These are phyloP conservation scores for Caenorhabditis inopinata DNA, from an alignment of 1,140 invertebrate species.

Conservation along the genomic window DNA sequence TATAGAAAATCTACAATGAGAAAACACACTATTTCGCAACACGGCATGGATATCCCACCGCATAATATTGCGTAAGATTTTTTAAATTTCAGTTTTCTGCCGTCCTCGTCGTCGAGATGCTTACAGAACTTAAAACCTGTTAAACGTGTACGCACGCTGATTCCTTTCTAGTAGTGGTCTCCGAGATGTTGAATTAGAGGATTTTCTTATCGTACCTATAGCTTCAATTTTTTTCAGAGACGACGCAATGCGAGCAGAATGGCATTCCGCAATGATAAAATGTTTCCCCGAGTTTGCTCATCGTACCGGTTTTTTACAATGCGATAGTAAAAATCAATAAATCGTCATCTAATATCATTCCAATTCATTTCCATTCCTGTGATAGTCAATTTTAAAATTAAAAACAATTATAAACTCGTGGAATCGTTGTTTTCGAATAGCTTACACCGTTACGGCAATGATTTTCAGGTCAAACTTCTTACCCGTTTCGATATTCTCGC, in stretches of 20 bases:
- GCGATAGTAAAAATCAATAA: neutral
- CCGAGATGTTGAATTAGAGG: too few relatives aligned
- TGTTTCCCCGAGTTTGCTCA: slow-evolving; percentile 43
- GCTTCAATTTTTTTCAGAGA: neutral
- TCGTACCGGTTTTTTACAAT: slow-evolving; percentile 29
- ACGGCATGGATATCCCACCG: slow-evolving; percentile 31
- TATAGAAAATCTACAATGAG: slow-evolving; percentile 39
- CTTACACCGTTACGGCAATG: too few relatives aligned
- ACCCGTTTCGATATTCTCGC: too few relatives aligned
- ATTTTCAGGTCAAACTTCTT: too few relatives aligned
- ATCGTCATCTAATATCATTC: neutral
- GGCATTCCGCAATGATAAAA: slow-evolving; percentile 31
- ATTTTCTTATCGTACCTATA: too few relatives aligned
- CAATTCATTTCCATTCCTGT: neutral
- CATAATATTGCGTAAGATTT: slow-evolving; percentile 24
- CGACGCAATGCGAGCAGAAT: slow-evolving; percentile 24
- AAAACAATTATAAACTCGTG: neutral
- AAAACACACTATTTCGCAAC: slow-evolving; percentile 28
- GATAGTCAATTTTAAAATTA: neutral
- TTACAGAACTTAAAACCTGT: too few relatives aligned
- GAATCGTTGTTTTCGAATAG: too few relatives aligned
- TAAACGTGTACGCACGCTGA: too few relatives aligned
- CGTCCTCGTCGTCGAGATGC: too few relatives aligned
- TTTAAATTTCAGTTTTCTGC: too few relatives aligned
- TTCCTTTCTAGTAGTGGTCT: too few relatives aligned